Evolutionary conservation across 2,797 vertebrate genomes (phyloP), one percentile per base, ranked within the genome.

Genomic region (Gymnocypris eckloni): DNA sequence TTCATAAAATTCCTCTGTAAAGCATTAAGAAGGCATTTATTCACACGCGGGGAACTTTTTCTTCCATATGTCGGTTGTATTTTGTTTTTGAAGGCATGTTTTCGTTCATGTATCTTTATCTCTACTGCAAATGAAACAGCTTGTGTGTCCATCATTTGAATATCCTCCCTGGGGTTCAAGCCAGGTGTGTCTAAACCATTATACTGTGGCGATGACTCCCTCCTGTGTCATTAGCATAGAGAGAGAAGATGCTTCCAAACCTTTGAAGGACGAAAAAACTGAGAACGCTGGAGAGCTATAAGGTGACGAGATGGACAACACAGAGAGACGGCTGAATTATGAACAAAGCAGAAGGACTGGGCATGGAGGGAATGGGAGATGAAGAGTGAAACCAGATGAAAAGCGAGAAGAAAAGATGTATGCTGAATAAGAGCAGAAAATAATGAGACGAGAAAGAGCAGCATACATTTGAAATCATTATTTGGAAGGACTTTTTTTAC

Each of bases 121-220:
- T 83, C 41, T 13, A 22, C 61, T 81, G 77, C 50, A 61, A 69
- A 84, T 75, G 82, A 59, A 67, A 45, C 77, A 81, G 86, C 64
- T 72, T 81, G 86, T 15, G 11, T 84, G 76, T 76, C 45, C 37
- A 28, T 81, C 84, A 72, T 86, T 81, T 81, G 54, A 86, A 73
- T 80, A 50, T 66, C 16, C 77, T 64, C 52, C n/a, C 16, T 39
- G 69, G 50, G 73, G 77, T 80, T 72, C 77, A 81, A 61, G 56
- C 67, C 84, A 83, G 84, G 69, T 86, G 84, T 72, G 78, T 72
- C 84, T 69, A 80, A 72, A 80, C 52, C 84, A 64, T 80, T 80
- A 72, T 54, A 25, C 28, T 64, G 52, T 43, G 67, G 54, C 28
- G 4, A 33, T 13, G 71, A 16, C 77, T 84, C 82, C 86, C 86